phyloP scores from a whole-genome alignment of 2,113 vertebrate genomes.

The Rhinoptilus africanus region DNA sequence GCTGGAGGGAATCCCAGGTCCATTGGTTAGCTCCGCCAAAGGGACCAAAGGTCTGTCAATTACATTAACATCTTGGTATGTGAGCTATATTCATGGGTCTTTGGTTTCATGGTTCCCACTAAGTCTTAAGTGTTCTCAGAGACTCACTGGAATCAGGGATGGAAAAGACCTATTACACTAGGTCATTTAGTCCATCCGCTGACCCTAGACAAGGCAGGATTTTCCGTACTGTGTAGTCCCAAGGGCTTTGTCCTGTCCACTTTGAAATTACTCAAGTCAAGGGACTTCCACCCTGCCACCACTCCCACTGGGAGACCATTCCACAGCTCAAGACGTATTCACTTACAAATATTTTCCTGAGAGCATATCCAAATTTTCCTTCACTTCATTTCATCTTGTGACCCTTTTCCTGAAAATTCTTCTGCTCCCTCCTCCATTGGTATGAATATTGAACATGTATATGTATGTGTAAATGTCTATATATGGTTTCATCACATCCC shows the following conservation, averaged over 20 bases:
- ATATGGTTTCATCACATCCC: background rate
- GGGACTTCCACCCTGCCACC: background rate
- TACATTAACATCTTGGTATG: background rate
- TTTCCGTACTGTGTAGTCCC: background rate
- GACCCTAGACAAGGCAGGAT: background rate
- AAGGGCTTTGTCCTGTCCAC: background rate
- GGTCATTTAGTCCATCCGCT: background rate
- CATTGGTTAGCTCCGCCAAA: background rate
- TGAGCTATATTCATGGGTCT: background rate
- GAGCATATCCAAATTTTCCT: background rate
- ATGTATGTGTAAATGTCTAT: background rate
- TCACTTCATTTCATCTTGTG: background rate
- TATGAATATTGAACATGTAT: accelerated
- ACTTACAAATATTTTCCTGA: conserved; percentile 6
- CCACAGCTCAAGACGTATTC: background rate
- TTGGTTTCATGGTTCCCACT: background rate
- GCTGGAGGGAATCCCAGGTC: conserved; percentile 47
- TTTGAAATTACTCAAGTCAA: background rate
- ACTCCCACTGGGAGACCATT: background rate
- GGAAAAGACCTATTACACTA: background rate
- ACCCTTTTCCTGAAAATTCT: background rate
- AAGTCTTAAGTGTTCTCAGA: background rate
- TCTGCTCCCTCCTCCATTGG: background rate
- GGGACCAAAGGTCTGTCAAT: background rate
- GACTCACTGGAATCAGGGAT: background rate